These are phyloP conservation scores for Helleia helle DNA, from an alignment of 2,888 invertebrate species.

Conservation along the genomic window DNA sequence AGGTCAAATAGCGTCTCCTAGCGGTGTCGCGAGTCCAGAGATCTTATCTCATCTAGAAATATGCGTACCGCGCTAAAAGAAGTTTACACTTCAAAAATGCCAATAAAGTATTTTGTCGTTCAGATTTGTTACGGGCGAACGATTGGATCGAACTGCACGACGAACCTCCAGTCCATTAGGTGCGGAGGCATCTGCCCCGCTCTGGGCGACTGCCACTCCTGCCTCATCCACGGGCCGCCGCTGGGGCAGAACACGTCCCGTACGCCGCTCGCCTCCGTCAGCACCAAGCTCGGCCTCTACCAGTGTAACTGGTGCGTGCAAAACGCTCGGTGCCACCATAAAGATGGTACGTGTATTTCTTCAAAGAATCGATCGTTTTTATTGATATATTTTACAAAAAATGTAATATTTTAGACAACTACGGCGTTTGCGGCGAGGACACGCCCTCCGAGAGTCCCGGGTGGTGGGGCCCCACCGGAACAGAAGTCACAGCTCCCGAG, in stretches of 20 bases:
- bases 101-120: slow-evolving; percentile 9
- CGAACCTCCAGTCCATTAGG: slow-evolving; percentile 89
- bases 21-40: no score
- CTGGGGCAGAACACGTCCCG: slow-evolving; percentile 49
- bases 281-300: slow-evolving; percentile 83
- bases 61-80: no score
- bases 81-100: no score
- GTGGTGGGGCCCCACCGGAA: slow-evolving; percentile 93
- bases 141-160: slow-evolving; percentile 91
- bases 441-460: slow-evolving; percentile 87
- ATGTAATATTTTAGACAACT: slow-evolving; percentile 77
- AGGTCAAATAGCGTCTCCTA: no score
- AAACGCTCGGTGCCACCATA: slow-evolving; percentile 91
- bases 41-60: no score
- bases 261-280: slow-evolving; percentile 71
- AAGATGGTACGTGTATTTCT: slow-evolving; percentile 75
- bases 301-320: slow-evolving; percentile 96
- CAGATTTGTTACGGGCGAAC: slow-evolving; percentile 87
- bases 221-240: slow-evolving; percentile 86
- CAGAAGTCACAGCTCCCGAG: slow-evolving; percentile 80
- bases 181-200: slow-evolving; percentile 93
- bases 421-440: slow-evolving; percentile 90
- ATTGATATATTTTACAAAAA: neutral
- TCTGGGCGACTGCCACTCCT: slow-evolving; percentile 91
- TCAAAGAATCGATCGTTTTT: no score